Evolutionary conservation across 1,140 invertebrate species (phyloP), one percentile per base, ranked within the genome.

Genomic region (Neomicropteryx cornuta): DNA sequence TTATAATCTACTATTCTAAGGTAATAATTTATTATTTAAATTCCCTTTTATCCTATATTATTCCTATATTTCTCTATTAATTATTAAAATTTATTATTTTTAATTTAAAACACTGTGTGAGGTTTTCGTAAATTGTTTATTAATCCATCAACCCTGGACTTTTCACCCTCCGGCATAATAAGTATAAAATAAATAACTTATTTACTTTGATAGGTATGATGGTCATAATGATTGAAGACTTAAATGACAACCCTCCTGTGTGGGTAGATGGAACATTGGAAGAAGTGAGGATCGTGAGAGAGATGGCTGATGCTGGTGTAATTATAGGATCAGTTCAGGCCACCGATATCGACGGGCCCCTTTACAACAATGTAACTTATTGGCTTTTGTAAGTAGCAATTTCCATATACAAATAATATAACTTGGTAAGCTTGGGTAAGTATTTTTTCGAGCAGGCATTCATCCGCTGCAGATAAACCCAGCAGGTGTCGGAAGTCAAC

Each of bases 161-260:
- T 27, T 27, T 27, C 23, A 13, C 13, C 23, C 23, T 8, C 23
- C 13, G 8, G 8, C 8, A 8, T 13, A 27, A 27, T n/a, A n/a
- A n/a, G n/a, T n/a, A n/a, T n/a, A n/a, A n/a, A n/a, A n/a, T n/a
- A n/a, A 17, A 3, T 18, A 30, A 32, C 16, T 37, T 29, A 30
- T 23, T 42, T 32, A 18, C 62, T 59, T 28, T 50, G 72, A 69
- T 58, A 31, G 58, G 53, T 5, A 52, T 72, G 33, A 58, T 62
- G 0, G 55, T 73, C 10, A 62, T 55, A 5, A 66, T 68, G 27
- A 57, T 68, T 4, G 58, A 41, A 20, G 58, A 75, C 45, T 57
- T 71, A 48, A 73, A 73, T 41, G 72, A 75, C 50, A 72, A 72
- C 51, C 17, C 48, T 20, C 72, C 71, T 11, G 33, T 61, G 29